These are phyloP conservation scores for Bagarius yarrelli DNA, from an alignment of 2,113 vertebrate species.

Conservation along the genomic window DNA sequence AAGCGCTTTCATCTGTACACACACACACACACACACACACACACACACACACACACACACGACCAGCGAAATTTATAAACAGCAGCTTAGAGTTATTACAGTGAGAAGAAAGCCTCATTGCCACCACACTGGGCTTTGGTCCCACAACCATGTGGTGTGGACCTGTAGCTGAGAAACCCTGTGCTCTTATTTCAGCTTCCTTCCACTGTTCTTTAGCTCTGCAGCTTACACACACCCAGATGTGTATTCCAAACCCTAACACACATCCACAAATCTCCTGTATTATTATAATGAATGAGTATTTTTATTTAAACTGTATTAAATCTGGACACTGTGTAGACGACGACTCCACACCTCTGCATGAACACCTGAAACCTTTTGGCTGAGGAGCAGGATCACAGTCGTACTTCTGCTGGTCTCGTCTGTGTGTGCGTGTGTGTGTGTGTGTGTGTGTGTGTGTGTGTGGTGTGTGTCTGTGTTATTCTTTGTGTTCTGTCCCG, in stretches of 20 bases:
- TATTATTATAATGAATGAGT: background rate
- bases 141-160: too few relatives aligned
- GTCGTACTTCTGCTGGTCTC: too few relatives aligned
- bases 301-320: background rate
- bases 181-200: too few relatives aligned
- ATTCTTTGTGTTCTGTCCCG: background rate
- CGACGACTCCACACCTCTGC: too few relatives aligned
- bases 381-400: too few relatives aligned
- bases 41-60: too few relatives aligned
- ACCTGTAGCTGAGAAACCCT: too few relatives aligned
- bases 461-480: too few relatives aligned
- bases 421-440: background rate
- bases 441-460: background rate
- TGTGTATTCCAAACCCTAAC: background rate
- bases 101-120: too few relatives aligned
- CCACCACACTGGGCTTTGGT: background rate
- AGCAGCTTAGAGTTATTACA: background rate
- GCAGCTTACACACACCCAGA: background rate
- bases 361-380: too few relatives aligned
- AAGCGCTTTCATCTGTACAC: background rate
- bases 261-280: background rate
- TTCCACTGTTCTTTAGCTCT: too few relatives aligned
- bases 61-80: conserved; percentile 2
- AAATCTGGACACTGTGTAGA: background rate
- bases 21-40: too few relatives aligned